Base-by-base conservation (phyloP, 2,888 invertebrate species). In the Amblyjoppa fuscipennis region DNA sequence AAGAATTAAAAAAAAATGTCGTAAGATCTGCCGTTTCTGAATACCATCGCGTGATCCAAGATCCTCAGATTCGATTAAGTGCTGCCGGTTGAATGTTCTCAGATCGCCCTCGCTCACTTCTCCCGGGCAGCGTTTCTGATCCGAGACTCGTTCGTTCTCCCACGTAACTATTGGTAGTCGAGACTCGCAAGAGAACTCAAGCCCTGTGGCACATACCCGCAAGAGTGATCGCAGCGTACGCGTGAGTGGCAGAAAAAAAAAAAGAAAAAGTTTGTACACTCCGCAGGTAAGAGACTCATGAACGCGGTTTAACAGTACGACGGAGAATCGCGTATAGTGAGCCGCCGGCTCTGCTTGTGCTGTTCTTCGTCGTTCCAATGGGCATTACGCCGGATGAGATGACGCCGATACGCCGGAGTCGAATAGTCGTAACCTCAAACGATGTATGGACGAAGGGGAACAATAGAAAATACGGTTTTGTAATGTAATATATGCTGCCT, bases 21-120 rank as follows among this genome's bases (percentile, higher is more conserved):
- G 16, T 49, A 49, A 2, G 4, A 16, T 49, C 45, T 49, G 0
- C 13, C 16, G 45, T n/a, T 64, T 13, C 28, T 5, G 20, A 34
- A 49, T 49, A 2, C 31, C 45, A 75, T 85, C 82, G 82, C 75
- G 75, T 82, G 85, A 82, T 82, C 31, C 78, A 56, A 85, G 82
- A 85, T 85, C 71, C 68, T 76, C 59, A 38, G 34, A 41, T 79
- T 83, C 85, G 82, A 85, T 85, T 82, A 56, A 76, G 75, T 38
- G 45, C 66, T 34, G 68, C 38, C 59, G n/a, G 34, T 53, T 73
- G 49, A 51, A 69, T 79, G 45, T 53, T 69, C 41, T 45, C 34
- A 2, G 49, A 76, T 49, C 66, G 49, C 16, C 28, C 53, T 59
- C 45, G 16, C 25, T 34, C 16, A 20, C 41, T 49, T 59, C 2